Evolutionary conservation across 2,888 invertebrate species (phyloP), one percentile per base, ranked within the genome.

Genomic region (Tortricodes alternella): DNA sequence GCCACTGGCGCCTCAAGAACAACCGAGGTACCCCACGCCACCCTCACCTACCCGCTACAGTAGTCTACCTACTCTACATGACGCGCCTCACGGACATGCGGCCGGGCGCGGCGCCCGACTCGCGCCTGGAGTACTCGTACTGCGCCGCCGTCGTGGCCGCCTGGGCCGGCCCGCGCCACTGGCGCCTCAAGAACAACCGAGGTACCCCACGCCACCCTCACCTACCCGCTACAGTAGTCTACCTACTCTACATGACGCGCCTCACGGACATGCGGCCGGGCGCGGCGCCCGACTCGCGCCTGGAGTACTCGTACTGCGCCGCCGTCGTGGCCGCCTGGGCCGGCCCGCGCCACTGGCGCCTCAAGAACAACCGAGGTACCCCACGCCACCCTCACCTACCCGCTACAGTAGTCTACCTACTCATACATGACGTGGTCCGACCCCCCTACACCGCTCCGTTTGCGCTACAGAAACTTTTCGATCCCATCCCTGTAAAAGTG

Each of bases 101-200:
- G 11, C 93, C 94, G 1, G 76, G 76, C 19, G 88, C 82, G 58
- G 79, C 89, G 39, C 70, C 65, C n/a, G 90, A 87, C 68, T 78
- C 91, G 24, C 86, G 84, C 8, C 89, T 93, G 35, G 95, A 96
- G 80, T 96, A 95, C 83, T 94, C 95, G 0, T 95, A 95, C 84
- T 85, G 91, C 74, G 81, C 80, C 9, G 91, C 93, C 78, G 92
- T 90, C 76, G 92, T 76, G 71, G 76, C 80, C 62, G 89, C 94
- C 63, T 97, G 96, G 96, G 96, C 95, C 16, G 97, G 97, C 0
- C 96, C 97, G 23, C 89, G 93, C 38, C 95, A 97, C 82, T 97
- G 97, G 97, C 94, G 95, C 67, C 92, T 95, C 35, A 93, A 92
- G 71, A 92, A 91, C 64, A 84, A 86, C 67, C 69, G 80, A 65